These are phyloP conservation scores for Eurosta solidaginis DNA, from an alignment of 1,140 invertebrate species.

Conservation along the genomic window DNA sequence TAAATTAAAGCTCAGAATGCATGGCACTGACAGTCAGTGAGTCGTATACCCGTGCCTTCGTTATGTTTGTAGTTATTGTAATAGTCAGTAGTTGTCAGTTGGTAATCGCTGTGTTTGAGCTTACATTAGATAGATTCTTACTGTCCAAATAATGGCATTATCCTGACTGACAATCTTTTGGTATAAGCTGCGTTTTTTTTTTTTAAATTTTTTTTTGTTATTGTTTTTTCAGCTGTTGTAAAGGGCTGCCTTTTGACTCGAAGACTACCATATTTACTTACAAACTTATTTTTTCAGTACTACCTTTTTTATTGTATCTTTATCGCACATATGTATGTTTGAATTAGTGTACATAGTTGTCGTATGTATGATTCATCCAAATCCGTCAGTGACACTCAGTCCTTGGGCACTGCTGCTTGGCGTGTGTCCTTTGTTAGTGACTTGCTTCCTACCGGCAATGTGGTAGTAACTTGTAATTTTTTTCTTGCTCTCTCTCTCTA, in stretches of 20 bases:
- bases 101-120: neutral
- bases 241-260: slow-evolving; percentile 4
- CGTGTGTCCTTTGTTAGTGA: neutral
- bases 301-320: neutral
- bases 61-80: neutral
- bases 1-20: neutral
- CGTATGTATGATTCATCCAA: slow-evolving; percentile 12
- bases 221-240: neutral
- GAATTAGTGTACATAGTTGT: neutral
- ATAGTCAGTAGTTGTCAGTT: too few species aligned
- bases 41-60: neutral
- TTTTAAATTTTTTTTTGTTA: neutral
- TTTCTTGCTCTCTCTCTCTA: neutral
- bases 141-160: neutral
- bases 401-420: neutral
- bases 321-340: neutral
- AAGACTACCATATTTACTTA: neutral
- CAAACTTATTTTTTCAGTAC: neutral
- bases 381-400: neutral
- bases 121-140: neutral
- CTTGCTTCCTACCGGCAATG: neutral
- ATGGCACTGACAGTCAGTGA: neutral
- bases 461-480: neutral
- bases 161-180: neutral
- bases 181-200: too few species aligned